Evolutionary conservation across 2,797 vertebrate genomes (phyloP).

Genomic region (Apodemus agrarius): DNA sequence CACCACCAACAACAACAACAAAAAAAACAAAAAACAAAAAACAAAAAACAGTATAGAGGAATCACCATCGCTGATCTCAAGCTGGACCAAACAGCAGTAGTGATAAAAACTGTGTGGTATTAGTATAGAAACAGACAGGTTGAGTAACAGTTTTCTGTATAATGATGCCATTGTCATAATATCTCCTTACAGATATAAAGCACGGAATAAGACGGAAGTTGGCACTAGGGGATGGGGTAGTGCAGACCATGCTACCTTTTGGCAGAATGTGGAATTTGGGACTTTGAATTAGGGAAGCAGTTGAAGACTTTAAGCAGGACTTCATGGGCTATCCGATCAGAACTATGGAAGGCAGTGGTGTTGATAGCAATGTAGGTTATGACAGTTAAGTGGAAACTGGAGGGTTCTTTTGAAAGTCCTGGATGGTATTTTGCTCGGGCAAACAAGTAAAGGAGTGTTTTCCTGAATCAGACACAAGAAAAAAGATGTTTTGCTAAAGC

Average conservation of each 20-base stretch:
- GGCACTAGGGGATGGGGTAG: background rate
- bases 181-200: background rate
- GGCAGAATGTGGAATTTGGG: background rate
- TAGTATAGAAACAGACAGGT: background rate
- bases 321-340: background rate
- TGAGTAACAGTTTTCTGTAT: background rate
- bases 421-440: background rate
- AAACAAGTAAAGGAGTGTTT: background rate
- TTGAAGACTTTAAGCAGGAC: background rate
- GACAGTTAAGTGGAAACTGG: background rate
- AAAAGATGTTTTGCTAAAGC: background rate
- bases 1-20: too few relatives aligned
- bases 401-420: background rate
- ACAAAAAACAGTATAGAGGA: background rate
- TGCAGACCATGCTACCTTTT: background rate
- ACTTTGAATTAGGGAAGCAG: background rate
- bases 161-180: background rate
- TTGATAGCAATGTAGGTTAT: background rate
- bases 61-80: background rate
- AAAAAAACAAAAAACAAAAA: too few relatives aligned
- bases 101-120: background rate
- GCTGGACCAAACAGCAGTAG: background rate
- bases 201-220: background rate
- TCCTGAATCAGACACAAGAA: background rate
- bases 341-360: background rate